These are phyloP conservation scores for Oceanodroma tethys DNA, from an alignment of 2,113 vertebrate genomes.

Conservation along the genomic window DNA sequence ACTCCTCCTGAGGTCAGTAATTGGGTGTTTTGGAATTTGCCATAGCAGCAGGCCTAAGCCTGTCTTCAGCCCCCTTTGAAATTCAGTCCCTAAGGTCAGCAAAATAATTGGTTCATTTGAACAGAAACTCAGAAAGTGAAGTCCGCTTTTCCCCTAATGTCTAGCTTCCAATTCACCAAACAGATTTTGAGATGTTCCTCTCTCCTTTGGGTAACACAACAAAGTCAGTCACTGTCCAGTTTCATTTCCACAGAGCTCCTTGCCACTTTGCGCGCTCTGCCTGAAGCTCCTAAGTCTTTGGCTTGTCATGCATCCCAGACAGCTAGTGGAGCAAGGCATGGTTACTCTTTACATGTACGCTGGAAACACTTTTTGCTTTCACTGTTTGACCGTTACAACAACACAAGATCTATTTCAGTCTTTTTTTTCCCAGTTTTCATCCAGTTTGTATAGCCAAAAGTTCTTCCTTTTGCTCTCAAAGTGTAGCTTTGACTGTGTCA, in stretches of 20 bases:
- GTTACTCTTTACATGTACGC: not conserved
- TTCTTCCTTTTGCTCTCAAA: not conserved
- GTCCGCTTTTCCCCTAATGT: slow-evolving; percentile 55
- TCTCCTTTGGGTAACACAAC: slow-evolving; percentile 45
- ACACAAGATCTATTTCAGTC: not conserved
- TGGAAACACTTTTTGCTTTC: not conserved
- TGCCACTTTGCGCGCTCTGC: not conserved
- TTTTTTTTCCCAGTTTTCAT: not conserved
- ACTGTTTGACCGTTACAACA: not conserved
- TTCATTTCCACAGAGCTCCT: slow-evolving; percentile 11
- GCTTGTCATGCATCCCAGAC: not conserved
- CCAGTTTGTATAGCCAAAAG: not conserved
- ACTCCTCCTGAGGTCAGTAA: slow-evolving; percentile 87
- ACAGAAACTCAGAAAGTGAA: slow-evolving; percentile 66
- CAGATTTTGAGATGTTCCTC: slow-evolving; percentile 39
- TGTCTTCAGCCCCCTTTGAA: slow-evolving; percentile 81
- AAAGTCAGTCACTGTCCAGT: slow-evolving; percentile 25
- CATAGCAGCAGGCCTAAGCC: slow-evolving; percentile 84
- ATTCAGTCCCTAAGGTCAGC: slow-evolving; percentile 76
- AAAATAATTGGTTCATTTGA: slow-evolving; percentile 78
- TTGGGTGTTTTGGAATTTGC: slow-evolving; percentile 77
- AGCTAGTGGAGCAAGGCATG: not conserved
- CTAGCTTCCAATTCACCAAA: slow-evolving; percentile 32
- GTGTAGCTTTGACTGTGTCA: not conserved
- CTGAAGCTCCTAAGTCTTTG: not conserved